Percentiles rank a stretch among this genome's conserved stretches.
Evolutionary conservation across 2,888 invertebrate species (phyloP).

Genomic region (Macroteleia sp.): DNA sequence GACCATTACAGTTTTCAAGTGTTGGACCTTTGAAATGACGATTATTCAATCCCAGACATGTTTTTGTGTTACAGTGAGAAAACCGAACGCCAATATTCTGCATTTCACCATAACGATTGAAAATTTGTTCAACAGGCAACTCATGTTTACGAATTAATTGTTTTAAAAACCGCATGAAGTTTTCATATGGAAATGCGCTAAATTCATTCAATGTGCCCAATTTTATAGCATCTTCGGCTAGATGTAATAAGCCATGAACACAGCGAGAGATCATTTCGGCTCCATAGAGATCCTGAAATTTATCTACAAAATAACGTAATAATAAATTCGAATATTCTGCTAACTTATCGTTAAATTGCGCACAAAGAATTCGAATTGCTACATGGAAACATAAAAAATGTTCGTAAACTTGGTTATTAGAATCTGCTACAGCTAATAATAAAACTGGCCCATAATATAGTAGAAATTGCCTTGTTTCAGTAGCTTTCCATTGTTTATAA

Average conservation of each 20-base stretch:
- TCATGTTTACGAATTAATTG: constrained; percentile 20
- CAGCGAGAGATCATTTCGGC: constrained; percentile 9
- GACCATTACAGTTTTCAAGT: not conserved
- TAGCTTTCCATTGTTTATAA: too few relatives aligned
- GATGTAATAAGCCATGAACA: constrained; percentile 18
- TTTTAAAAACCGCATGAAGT: constrained; percentile 22
- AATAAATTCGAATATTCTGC: not conserved
- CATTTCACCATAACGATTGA: constrained; percentile 15
- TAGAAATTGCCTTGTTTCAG: too few relatives aligned
- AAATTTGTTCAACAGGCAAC: constrained; percentile 24
- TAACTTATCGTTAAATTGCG: not conserved
- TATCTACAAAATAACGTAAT: constrained; percentile 3
- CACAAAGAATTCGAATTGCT: constrained; percentile 14
- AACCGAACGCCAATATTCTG: not conserved
- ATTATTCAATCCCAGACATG: not conserved
- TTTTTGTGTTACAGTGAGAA: not conserved
- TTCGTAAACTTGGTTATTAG: not conserved
- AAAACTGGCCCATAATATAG: too few relatives aligned
- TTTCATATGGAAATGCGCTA: constrained; percentile 32
- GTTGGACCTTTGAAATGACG: constrained; percentile 9
- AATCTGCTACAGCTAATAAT: not conserved
- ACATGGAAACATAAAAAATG: constrained; percentile 1
- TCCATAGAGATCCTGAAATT: not conserved
- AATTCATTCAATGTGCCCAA: not conserved
- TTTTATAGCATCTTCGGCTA: constrained; percentile 5